Evolutionary conservation across 2,797 vertebrate genomes (phyloP).

Genomic region (Amblyopsis hoosieri): DNA sequence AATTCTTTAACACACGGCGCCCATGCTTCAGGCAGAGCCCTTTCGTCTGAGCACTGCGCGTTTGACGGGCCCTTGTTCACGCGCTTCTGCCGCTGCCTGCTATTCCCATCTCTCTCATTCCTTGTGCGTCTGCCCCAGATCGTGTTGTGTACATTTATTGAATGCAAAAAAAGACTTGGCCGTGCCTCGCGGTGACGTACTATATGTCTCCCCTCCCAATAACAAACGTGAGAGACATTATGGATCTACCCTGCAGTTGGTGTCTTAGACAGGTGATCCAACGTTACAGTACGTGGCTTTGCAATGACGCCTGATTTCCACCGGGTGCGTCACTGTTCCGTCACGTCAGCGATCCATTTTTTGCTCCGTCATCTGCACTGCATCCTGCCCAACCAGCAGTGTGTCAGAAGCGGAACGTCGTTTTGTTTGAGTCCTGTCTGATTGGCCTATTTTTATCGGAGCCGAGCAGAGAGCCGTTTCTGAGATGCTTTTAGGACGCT

Average conservation of each 20-base stretch:
- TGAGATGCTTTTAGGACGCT: too few relatives aligned
- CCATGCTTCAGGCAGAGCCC: conserved; percentile 21
- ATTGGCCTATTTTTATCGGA: too few relatives aligned
- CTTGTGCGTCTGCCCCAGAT: not conserved
- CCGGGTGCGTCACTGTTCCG: too few relatives aligned
- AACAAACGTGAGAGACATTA: conserved; percentile 49
- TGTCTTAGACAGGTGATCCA: conserved; percentile 18
- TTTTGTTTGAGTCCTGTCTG: too few relatives aligned
- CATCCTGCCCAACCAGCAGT: too few relatives aligned
- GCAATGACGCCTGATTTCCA: too few relatives aligned
- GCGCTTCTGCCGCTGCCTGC: not conserved
- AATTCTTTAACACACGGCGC: conserved; percentile 24
- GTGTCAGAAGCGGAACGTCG: too few relatives aligned
- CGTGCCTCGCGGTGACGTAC: conserved; percentile 27
- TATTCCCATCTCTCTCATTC: not conserved
- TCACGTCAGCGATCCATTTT: too few relatives aligned
- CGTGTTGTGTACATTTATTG: conserved; percentile 4
- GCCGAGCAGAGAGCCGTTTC: too few relatives aligned
- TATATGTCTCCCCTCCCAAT: conserved; percentile 18
- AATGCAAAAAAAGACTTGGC: conserved; percentile 12
- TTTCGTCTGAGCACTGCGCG: conserved; percentile 8
- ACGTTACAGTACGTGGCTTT: not conserved
- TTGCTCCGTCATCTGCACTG: too few relatives aligned
- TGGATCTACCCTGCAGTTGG: conserved; percentile 29
- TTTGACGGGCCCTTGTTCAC: conserved; percentile 15